Conservation (phyloP, 2,888 invertebrate species). For the Incurvaria masculella region DNA sequence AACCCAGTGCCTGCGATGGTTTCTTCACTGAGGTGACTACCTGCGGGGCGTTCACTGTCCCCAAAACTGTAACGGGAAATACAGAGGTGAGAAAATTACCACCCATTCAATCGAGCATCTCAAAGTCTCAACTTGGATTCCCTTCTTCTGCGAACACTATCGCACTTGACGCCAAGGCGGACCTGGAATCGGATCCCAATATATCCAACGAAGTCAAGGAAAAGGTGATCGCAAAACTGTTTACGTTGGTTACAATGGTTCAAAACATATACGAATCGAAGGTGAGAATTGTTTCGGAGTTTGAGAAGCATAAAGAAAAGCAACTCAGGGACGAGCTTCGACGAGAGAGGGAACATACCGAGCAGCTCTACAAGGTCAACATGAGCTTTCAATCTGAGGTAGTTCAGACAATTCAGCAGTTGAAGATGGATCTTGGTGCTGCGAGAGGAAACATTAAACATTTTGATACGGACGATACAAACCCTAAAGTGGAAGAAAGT, state of each 20-base stretch:
- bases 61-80: constrained; percentile 26
- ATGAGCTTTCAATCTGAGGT: constrained; percentile 50
- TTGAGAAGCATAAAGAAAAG: constrained; percentile 44
- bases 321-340: constrained; percentile 40
- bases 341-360: constrained; percentile 45
- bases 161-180: constrained; percentile 44
- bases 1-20: constrained; percentile 33
- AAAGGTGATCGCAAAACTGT: constrained; percentile 44
- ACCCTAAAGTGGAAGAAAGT: no score
- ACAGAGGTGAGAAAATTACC: constrained; percentile 22
- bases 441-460: constrained; percentile 23
- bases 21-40: constrained; percentile 47
- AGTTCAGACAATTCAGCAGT: constrained; percentile 40
- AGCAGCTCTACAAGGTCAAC: constrained; percentile 44
- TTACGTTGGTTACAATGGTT: constrained; percentile 44
- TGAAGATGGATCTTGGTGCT: constrained; percentile 44
- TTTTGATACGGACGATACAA: no score
- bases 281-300: constrained; percentile 43
- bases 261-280: constrained; percentile 48
- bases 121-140: constrained; percentile 36
- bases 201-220: constrained; percentile 43
- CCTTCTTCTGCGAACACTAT: constrained; percentile 49
- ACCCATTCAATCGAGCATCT: constrained; percentile 23
- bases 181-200: constrained; percentile 44
- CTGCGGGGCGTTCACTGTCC: constrained; percentile 40